A percentile compares a stretch with the other conserved stretches of the same genome.
phyloP scores from a whole-genome alignment of 2,113 vertebrate genomes.

The Tretioscincus oriximinensis region DNA sequence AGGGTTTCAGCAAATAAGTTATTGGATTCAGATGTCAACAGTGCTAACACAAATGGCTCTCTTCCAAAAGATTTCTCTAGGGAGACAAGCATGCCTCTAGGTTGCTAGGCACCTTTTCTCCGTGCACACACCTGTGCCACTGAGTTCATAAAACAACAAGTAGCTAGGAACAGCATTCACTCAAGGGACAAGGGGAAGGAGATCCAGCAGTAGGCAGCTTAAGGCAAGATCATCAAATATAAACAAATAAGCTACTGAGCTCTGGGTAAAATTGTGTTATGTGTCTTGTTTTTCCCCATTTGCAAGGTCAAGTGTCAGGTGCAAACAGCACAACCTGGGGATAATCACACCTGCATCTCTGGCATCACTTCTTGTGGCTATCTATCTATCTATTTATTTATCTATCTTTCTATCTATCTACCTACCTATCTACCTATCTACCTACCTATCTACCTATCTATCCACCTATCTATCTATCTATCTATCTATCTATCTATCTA shows the following conservation, averaged over 20 bases:
- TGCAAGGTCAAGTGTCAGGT: no score
- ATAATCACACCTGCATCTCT: no score
- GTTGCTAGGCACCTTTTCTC: not conserved
- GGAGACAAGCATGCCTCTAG: not conserved
- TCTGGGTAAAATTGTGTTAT: no score
- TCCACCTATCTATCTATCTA: no score
- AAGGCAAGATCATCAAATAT: not conserved
- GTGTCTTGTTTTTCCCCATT: no score
- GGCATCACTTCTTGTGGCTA: no score
- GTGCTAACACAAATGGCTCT: not conserved
- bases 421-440: no score
- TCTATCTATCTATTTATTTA: no score
- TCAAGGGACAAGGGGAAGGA: not conserved
- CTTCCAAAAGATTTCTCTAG: not conserved
- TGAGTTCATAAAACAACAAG: not conserved
- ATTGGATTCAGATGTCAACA: not conserved
- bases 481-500: no score
- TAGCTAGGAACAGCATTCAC: accelerated
- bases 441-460: no score
- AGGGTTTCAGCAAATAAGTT: slow-evolving; percentile 1
- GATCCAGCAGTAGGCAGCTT: not conserved
- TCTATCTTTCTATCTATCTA: no score
- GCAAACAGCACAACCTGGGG: no score
- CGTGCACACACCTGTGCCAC: not conserved
- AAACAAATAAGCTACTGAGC: not conserved